Evolutionary conservation across 2,113 vertebrate species (phyloP).

Genomic region (Pomatostomus ruficeps): DNA sequence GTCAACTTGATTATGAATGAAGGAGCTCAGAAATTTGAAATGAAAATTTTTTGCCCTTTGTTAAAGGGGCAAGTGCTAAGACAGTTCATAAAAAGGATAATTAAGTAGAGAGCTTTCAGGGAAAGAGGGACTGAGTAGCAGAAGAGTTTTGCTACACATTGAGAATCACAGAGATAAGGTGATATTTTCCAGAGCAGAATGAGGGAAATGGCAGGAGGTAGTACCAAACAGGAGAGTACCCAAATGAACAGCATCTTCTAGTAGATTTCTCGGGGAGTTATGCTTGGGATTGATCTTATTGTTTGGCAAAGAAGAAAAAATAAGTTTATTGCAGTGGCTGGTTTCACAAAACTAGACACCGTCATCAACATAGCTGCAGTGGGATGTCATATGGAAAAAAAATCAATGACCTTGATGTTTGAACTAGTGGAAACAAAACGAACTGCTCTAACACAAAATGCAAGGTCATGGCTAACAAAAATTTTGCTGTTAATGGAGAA

Average conservation of each 20-base stretch:
- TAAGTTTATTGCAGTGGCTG: not conserved
- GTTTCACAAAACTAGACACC: not conserved
- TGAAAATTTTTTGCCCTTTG: not conserved
- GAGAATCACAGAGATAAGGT: not conserved
- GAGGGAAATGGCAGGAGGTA: not conserved
- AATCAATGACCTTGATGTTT: not conserved
- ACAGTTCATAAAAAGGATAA: not conserved
- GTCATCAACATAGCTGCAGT: not conserved
- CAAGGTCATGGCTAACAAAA: not conserved
- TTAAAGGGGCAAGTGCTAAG: not conserved
- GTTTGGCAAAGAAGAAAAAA: not conserved
- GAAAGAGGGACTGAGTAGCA: not conserved
- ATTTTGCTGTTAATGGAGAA: not conserved
- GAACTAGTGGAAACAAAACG: not conserved
- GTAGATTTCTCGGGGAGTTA: not conserved
- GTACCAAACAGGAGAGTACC: not conserved
- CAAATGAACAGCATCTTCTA: not conserved
- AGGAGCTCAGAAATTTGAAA: not conserved
- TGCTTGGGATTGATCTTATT: not conserved
- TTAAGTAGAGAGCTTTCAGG: not conserved
- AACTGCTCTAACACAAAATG: not conserved
- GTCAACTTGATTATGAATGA: not conserved
- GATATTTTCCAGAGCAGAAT: not conserved
- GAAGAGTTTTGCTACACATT: not conserved
- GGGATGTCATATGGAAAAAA: not conserved